Base-by-base conservation (phyloP, 2,113 vertebrate genomes). In the Ictalurus furcatus region DNA sequence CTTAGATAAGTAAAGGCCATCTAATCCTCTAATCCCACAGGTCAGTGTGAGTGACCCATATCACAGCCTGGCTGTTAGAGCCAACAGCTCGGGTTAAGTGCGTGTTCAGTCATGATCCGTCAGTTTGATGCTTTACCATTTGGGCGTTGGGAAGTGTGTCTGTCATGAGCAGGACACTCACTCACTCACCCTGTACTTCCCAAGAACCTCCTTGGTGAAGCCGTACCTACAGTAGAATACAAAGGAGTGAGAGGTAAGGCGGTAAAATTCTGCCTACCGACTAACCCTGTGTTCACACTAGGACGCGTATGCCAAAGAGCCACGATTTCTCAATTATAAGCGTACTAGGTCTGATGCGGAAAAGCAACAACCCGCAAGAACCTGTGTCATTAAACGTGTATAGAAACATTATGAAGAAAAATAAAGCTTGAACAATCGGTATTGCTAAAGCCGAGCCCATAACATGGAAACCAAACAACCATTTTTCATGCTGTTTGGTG, bases 181-280 rank as follows among this genome's bases (percentile, higher is more conserved):
- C 93, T 40, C 56, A 85, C 93, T 52, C 93, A 98, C 98, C 96
- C 96, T 96, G 89, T 99, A 98, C 94, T 98, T 98, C 74, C 95
- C 94, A 95, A 97, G 96, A 59, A 99, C 96, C 94, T 98, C 98
- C 94, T 97, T 98, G 86, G 97, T 96, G 90, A 99, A 97, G 78
- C 98, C 98, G 7, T 98, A 99, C 92, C 98, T 99, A 90, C 48
- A 52, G 48, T 52, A 1, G 79, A 94, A 78, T 87, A 40, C 58
- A 40, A 54, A 25, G 25, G 21, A 59, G 37, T n/a, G 14, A 63
- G 56, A 52, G 76, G 23, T n/a, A 6, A 79, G 25, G n/a, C 12
- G 1, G 11, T 48, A 28, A n/a, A 52, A 4, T 52, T 52, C 74
- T 78, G 25, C 19, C 23, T 23, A 40, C 71, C 3, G 8, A 71